Percentiles rank a stretch among this genome's conserved stretches.
phyloP scores from a whole-genome alignment of 2,888 invertebrate species.

The Aporophyla lueneburgensis region DNA sequence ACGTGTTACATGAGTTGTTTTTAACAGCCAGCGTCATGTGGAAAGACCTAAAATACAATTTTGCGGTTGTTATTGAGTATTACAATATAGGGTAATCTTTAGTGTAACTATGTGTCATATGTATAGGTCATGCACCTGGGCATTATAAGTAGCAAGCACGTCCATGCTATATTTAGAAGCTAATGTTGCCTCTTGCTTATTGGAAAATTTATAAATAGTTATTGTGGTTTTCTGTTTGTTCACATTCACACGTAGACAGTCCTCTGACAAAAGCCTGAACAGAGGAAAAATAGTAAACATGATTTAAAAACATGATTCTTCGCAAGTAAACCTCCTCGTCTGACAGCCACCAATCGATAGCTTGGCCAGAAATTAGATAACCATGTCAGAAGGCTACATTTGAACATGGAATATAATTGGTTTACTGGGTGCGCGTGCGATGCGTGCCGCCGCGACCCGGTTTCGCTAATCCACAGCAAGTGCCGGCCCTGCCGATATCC shows the following conservation, averaged over 20 bases:
- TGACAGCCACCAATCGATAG: not conserved
- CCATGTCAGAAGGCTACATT: not conserved
- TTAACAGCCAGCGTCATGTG: not conserved
- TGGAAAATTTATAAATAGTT: not conserved
- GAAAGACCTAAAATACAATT: not conserved
- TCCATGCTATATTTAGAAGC: not conserved
- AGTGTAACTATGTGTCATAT: not conserved
- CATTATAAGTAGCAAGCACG: not conserved
- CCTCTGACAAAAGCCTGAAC: not conserved
- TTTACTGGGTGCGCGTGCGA: conserved; percentile 52
- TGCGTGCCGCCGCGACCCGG: conserved; percentile 77
- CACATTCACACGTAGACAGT: not conserved
- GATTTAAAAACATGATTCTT: not conserved
- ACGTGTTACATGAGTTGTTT: conserved; percentile 14
- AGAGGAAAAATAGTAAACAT: not conserved
- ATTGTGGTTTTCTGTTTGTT: not conserved
- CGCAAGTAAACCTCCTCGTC: not conserved
- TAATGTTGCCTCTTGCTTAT: not conserved
- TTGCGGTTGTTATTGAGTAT: conserved; percentile 4
- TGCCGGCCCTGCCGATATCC: conserved; percentile 73
- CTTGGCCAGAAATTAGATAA: not conserved
- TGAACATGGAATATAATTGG: conserved; percentile 38
- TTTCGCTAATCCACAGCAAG: conserved; percentile 78
- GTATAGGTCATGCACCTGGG: not conserved
- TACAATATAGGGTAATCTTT: not conserved